Base-by-base conservation (phyloP, 2,113 vertebrate species). In the Gorsachius goisagi region DNA sequence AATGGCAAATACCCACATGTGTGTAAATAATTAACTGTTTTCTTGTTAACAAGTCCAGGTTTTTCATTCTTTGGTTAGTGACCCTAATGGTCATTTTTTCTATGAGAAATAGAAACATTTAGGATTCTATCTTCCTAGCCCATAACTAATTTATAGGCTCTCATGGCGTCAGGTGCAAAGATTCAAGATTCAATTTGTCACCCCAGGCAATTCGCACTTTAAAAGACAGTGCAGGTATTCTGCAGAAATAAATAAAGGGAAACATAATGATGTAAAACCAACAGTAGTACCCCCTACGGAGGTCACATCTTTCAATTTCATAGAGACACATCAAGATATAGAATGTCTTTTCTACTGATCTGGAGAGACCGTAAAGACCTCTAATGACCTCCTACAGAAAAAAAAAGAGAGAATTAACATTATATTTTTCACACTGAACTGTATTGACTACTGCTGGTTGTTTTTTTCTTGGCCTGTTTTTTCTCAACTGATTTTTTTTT, bases 91-190 rank as follows among this genome's bases (percentile, higher is more conserved):
- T 95, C 85, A 95, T 59, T 21, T 85, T 94, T 89, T 94, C 80
- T 91, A 64, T 45, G 60, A 96, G 94, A 98, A 96, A 95, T 6
- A 84, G 80, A 91, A 96, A 97, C 39, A 90, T 96, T 97, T 93
- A 90, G 85, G 81, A 85, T 90, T 96, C 72, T 87, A 93, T 96
- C 97, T 97, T 97, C 85, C 92, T 91, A 88, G 80, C 58, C 95
- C 88, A 95, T 98, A 93, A 98, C 85, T 98, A 98, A 98, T 98
- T 98, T 97, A 98, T 96, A 96, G 91, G 83, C 63, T 93, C 82
- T 77, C 49, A 56, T 90, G 94, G 97, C 15, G 6, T 97, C 97
- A 98, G 97, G 97, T 98, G 98, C 96, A 97, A 95, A 84, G 91
- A 96, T 56, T 95, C 96, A 87, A 88, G 76, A 80, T 92, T 92